Percentiles rank a stretch among this genome's conserved stretches.
Evolutionary conservation across 1,140 invertebrate species (phyloP).

Genomic region (Formica selysi): DNA sequence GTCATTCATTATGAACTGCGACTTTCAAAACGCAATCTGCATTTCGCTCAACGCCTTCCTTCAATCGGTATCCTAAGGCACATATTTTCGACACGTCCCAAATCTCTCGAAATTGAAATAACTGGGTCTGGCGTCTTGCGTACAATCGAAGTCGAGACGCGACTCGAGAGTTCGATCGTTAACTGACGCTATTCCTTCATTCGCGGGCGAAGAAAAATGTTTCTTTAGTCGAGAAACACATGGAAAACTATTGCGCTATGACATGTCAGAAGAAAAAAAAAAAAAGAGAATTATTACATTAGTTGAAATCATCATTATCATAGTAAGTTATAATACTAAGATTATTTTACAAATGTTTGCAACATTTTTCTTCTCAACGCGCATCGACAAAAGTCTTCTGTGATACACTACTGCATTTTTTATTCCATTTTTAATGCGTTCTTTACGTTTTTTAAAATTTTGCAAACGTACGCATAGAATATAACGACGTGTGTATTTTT

Average conservation of each 20-base stretch:
- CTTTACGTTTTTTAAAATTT: conserved; percentile 14
- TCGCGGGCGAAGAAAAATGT: conserved; percentile 4
- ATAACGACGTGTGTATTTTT: conserved; percentile 7
- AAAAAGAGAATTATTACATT: not conserved
- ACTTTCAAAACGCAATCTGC: not conserved
- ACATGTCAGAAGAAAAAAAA: not conserved
- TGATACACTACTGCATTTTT: not conserved
- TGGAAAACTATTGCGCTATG: not conserved
- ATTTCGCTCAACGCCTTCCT: conserved; percentile 22
- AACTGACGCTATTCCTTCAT: conserved; percentile 24
- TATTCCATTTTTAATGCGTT: not conserved
- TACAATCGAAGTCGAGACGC: conserved; percentile 68
- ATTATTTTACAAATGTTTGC: not conserved
- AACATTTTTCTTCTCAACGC: conserved; percentile 27
- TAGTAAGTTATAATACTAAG: not conserved
- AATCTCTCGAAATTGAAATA: conserved; percentile 63
- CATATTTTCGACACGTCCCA: conserved; percentile 75
- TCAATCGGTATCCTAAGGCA: conserved; percentile 78
- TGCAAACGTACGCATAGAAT: conserved; percentile 9
- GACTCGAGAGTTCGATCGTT: conserved; percentile 56
- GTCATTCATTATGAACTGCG: not conserved
- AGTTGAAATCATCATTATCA: conserved; percentile 1
- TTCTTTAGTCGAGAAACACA: not conserved
- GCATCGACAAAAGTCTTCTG: not conserved
- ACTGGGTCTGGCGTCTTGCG: conserved; percentile 36